Conservation (phyloP, 53 echinoderm and acorn worm genomes). For the Patiria pectinifera region DNA sequence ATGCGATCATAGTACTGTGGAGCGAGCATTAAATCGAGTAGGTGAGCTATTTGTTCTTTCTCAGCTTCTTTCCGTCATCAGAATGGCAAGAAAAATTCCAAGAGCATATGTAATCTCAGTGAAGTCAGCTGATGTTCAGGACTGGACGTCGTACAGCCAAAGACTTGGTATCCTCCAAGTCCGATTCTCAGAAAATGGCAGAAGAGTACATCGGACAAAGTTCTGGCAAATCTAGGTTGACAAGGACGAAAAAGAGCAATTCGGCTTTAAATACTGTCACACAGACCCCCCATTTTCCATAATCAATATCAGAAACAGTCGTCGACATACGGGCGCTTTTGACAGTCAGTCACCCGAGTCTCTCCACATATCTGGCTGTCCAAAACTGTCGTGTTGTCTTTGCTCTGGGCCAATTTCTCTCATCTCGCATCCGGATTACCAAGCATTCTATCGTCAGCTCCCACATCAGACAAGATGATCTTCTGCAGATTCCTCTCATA, state of each 20-base stretch:
- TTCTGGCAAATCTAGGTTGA: no score
- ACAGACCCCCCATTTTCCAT: neutral
- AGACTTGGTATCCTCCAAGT: conserved; percentile 32
- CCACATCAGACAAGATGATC: no score
- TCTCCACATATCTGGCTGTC: no score
- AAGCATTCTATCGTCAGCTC: no score
- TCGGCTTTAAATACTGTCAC: neutral
- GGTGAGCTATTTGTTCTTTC: conserved; percentile 50
- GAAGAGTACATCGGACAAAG: neutral
- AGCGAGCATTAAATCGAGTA: conserved; percentile 51
- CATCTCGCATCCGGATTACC: no score
- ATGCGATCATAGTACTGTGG: conserved; percentile 70
- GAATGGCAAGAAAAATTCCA: conserved; percentile 26
- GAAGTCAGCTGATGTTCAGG: conserved; percentile 23
- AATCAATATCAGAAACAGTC: neutral
- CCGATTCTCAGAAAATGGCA: conserved; percentile 36
- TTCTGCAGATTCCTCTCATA: no score
- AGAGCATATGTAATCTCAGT: neutral
- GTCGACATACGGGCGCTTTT: neutral
- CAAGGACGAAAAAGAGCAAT: no score
- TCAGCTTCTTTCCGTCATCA: conserved; percentile 46
- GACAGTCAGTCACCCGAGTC: no score
- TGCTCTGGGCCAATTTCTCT: no score
- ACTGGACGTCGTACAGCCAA: conserved; percentile 58
- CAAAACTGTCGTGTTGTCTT: no score